Evolutionary conservation across 2,888 invertebrate genomes (phyloP).

Genomic region (Lordiphosa andalusiaca): DNA sequence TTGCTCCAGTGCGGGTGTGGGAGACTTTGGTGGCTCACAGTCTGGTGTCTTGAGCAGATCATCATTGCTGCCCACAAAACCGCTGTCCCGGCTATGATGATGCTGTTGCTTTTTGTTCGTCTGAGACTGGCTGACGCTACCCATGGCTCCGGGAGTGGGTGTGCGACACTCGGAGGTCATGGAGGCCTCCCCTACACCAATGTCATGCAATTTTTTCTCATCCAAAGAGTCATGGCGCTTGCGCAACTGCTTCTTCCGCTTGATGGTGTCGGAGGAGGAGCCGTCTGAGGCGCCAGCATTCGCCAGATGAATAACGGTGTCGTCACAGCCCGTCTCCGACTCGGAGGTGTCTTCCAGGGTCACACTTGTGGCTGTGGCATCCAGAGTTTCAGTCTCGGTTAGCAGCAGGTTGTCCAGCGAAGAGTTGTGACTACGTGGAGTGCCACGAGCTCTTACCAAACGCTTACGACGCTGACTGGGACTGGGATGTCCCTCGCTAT

Average conservation of each 20-base stretch:
- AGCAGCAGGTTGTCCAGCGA: conserved; percentile 89
- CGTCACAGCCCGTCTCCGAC: conserved; percentile 85
- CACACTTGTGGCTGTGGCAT: conserved; percentile 62
- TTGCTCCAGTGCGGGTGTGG: conserved; percentile 65
- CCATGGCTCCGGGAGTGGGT: conserved; percentile 77
- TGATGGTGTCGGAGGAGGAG: conserved; percentile 85
- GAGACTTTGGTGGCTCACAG: conserved; percentile 66
- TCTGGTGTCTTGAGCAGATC: conserved; percentile 86
- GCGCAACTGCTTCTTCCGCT: conserved; percentile 90
- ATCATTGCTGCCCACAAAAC: conserved; percentile 93
- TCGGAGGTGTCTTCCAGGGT: conserved; percentile 85
- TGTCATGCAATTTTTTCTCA: conserved; percentile 81
- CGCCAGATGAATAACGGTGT: conserved; percentile 84
- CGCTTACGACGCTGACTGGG: conserved; percentile 92
- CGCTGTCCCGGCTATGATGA: conserved; percentile 90
- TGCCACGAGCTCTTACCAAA: conserved; percentile 89
- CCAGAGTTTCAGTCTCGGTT: conserved; percentile 60
- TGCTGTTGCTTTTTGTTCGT: conserved; percentile 83
- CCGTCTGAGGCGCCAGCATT: conserved; percentile 83
- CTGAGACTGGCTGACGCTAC: conserved; percentile 81
- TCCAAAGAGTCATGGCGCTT: conserved; percentile 82
- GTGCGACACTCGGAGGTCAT: conserved; percentile 59
- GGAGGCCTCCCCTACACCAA: conserved; percentile 27
- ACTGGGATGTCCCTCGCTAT: conserved; percentile 93
- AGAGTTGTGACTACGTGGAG: conserved; percentile 90